Conservation (phyloP, 2,888 invertebrate genomes). For the Chaetoderma sp. region DNA sequence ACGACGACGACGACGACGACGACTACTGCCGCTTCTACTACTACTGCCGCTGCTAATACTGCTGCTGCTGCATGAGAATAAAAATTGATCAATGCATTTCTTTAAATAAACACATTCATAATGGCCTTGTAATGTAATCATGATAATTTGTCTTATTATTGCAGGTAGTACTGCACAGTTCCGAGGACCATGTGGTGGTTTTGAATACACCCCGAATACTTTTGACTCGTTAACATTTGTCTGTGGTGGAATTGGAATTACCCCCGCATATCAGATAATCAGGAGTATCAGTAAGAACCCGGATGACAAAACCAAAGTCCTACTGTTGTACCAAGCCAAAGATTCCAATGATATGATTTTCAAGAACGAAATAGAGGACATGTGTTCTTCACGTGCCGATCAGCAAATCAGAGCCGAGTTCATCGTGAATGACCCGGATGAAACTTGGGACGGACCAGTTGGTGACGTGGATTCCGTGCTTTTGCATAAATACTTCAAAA, state of each 20-base stretch:
- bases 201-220: not conserved
- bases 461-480: not conserved
- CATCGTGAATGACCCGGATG: not conserved
- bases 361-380: not conserved
- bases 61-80: no score
- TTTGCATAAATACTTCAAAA: not conserved
- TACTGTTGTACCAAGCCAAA: not conserved
- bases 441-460: not conserved
- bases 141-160: no score
- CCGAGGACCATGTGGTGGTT: constrained; percentile 4
- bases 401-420: not conserved
- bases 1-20: no score
- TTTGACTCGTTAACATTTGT: not conserved
- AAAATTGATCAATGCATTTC: no score
- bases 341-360: not conserved
- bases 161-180: not conserved
- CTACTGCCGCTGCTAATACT: no score
- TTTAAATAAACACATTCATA: no score
- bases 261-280: constrained; percentile 5
- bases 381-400: not conserved
- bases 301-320: not conserved
- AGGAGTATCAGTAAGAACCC: not conserved
- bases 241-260: constrained; percentile 3
- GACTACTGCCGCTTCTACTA: no score
- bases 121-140: no score